Conservation (phyloP, 2,797 vertebrate species). For the Rhadinocentrus ornatus region DNA sequence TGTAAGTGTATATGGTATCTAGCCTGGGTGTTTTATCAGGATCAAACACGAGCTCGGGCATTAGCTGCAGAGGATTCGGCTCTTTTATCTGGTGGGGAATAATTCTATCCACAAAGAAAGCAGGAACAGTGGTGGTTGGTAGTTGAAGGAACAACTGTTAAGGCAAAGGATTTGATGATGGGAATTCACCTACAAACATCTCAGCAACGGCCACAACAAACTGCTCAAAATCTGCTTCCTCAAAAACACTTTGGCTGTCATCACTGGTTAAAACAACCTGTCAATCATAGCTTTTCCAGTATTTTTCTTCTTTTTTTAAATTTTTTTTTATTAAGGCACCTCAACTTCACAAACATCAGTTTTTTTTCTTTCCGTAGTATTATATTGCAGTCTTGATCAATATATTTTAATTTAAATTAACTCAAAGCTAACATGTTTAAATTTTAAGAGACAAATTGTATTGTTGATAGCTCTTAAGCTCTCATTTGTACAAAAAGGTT, state of each 20-base stretch:
- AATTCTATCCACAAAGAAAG: conserved; percentile 59
- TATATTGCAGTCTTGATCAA: conserved; percentile 33
- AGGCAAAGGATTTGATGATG: conserved; percentile 56
- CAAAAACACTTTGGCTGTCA: conserved; percentile 14
- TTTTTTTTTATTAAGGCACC: conserved; percentile 24
- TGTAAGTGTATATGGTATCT: conserved; percentile 68
- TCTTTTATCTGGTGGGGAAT: conserved; percentile 71
- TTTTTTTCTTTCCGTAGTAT: conserved; percentile 20
- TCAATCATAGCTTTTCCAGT: conserved; percentile 1
- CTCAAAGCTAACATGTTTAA: neutral
- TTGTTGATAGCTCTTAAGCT: too few species aligned
- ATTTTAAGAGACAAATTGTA: neutral
- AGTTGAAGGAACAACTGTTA: conserved; percentile 58
- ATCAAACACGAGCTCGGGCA: conserved; percentile 83
- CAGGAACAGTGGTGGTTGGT: conserved; percentile 29
- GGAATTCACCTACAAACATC: conserved; percentile 60
- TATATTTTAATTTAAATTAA: conserved; percentile 16
- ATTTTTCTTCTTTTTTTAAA: neutral
- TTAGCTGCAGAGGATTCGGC: conserved; percentile 67
- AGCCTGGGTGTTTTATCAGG: conserved; percentile 77
- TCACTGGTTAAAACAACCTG: neutral
- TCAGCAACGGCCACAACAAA: conserved; percentile 33
- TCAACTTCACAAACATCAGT: conserved; percentile 3
- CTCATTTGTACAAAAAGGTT: neutral
- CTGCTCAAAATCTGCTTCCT: conserved; percentile 10